Evolutionary conservation across 2,888 invertebrate species (phyloP).

Genomic region (Salpingus planirostris): DNA sequence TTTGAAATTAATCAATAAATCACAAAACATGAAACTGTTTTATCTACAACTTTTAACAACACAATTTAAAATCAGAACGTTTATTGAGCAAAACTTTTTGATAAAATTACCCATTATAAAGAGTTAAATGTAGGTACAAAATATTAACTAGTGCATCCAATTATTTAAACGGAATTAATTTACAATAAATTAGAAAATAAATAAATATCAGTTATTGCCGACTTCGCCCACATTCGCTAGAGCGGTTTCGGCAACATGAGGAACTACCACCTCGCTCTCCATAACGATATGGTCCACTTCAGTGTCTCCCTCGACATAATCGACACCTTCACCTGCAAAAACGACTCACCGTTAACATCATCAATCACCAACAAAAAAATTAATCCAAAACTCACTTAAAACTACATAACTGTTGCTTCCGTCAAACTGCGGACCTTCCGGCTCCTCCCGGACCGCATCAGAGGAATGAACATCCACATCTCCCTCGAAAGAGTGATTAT

Average conservation of each 20-base stretch:
- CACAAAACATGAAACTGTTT: no score
- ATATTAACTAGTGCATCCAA: constrained; percentile 14
- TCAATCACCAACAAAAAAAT: neutral
- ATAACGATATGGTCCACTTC: no score
- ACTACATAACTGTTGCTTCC: constrained; percentile 4
- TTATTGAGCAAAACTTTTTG: constrained; percentile 13
- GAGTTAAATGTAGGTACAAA: constrained; percentile 14
- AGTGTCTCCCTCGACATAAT: no score
- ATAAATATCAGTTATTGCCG: constrained; percentile 25
- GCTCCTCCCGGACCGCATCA: constrained; percentile 1
- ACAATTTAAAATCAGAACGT: constrained; percentile 10
- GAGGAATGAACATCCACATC: no score
- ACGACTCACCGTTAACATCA: no score
- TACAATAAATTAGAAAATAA: constrained; percentile 23
- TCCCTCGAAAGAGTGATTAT: constrained; percentile 6
- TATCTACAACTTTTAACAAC: no score
- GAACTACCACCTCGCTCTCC: no score
- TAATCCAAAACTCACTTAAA: constrained; percentile 5
- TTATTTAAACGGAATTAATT: constrained; percentile 14
- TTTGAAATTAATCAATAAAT: no score
- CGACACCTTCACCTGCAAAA: no score
- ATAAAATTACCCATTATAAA: constrained; percentile 2
- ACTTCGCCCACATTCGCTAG: no score
- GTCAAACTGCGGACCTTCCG: constrained; percentile 1
- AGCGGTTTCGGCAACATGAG: no score